phyloP scores from a whole-genome alignment of 2,888 invertebrate genomes.

The Sminthurides aquaticus region DNA sequence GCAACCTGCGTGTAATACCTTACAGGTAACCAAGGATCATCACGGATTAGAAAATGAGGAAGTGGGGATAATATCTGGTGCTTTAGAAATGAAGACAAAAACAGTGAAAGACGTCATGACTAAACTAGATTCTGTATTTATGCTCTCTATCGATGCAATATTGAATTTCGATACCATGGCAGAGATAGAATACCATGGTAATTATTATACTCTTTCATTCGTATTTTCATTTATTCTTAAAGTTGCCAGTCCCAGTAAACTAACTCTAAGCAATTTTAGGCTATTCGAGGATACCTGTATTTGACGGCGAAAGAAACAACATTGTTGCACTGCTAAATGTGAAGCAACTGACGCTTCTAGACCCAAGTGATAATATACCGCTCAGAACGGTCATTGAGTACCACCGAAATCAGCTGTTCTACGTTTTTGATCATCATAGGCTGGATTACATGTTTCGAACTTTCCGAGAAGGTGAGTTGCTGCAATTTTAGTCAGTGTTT shows the following conservation, averaged over 20 bases:
- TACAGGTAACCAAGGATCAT: constrained; percentile 74
- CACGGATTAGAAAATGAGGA: constrained; percentile 88
- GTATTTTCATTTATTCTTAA: no score
- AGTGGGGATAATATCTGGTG: constrained; percentile 95
- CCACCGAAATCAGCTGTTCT: constrained; percentile 92
- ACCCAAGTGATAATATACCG: constrained; percentile 97
- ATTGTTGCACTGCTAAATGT: constrained; percentile 91
- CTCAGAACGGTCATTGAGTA: constrained; percentile 88
- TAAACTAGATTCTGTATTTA: constrained; percentile 74
- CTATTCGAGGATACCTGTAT: constrained; percentile 93
- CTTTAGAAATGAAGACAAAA: constrained; percentile 88
- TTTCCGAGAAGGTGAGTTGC: constrained; percentile 79
- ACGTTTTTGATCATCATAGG: constrained; percentile 92
- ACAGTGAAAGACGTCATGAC: constrained; percentile 96
- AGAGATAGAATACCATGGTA: constrained; percentile 88
- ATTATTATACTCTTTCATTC: neutral
- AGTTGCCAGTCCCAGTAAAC: no score
- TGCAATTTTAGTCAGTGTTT: neutral
- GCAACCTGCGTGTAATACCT: neutral
- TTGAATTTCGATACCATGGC: constrained; percentile 95
- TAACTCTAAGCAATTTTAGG: constrained; percentile 58
- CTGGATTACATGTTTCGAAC: constrained; percentile 92
- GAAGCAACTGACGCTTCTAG: constrained; percentile 96
- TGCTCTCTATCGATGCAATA: constrained; percentile 80
- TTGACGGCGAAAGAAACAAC: constrained; percentile 67